Conservation (phyloP, 2,113 vertebrate genomes). For the Psophia crepitans region DNA sequence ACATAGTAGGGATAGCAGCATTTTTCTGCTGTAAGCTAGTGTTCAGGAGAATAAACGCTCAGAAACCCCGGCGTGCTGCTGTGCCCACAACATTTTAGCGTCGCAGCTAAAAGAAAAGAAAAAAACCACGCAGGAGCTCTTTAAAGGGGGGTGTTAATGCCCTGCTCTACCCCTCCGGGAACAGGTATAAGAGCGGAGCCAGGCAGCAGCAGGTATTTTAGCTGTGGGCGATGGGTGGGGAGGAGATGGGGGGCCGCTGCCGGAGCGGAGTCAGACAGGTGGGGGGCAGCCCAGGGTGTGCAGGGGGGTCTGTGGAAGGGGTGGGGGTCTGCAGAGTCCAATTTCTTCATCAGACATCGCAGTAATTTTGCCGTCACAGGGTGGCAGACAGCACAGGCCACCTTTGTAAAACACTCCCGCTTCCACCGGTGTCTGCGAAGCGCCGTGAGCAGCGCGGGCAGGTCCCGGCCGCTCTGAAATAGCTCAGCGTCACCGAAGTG, state of each 20-base stretch:
- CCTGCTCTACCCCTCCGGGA: background rate
- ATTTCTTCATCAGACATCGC: rapidly evolving
- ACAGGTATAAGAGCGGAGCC: too few species aligned
- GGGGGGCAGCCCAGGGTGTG: background rate
- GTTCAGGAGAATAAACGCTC: background rate
- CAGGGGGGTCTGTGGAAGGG: background rate
- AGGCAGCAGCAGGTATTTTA: background rate
- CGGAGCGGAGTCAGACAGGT: too few species aligned
- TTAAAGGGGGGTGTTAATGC: background rate
- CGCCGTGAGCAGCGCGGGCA: background rate
- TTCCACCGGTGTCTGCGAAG: background rate
- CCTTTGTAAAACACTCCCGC: background rate
- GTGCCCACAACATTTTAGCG: background rate
- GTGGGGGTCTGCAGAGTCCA: background rate
- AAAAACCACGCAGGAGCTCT: background rate
- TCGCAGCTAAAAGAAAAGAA: background rate
- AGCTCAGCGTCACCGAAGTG: slow-evolving; percentile 9
- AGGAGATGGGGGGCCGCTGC: background rate
- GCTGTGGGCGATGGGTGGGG: background rate
- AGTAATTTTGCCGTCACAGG: rapidly evolving
- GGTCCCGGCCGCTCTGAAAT: background rate
- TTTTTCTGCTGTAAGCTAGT: background rate
- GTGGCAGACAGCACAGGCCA: background rate
- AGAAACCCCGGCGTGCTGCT: background rate
- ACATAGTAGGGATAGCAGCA: rapidly evolving